phyloP scores from a whole-genome alignment of 2,113 vertebrate species.

The Chroicocephalus ridibundus region DNA sequence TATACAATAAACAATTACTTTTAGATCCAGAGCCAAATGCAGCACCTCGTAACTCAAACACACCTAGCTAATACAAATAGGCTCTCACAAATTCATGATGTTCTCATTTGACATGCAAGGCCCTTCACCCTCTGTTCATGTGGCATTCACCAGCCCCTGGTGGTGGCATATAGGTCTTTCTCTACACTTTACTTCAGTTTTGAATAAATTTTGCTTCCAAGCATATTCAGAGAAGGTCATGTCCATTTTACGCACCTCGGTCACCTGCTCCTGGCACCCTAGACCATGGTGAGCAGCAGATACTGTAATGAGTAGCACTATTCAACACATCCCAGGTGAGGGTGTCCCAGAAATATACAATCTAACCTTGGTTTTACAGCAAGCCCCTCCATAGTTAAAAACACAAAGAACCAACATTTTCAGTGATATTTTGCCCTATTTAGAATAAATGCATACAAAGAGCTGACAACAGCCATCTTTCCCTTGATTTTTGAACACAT shows the following conservation, averaged over 20 bases:
- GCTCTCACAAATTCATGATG: not conserved
- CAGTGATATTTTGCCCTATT: not conserved
- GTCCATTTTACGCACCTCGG: not conserved
- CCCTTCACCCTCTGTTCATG: not conserved
- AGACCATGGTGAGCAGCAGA: not conserved
- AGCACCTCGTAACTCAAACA: not conserved
- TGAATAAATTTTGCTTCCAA: not conserved
- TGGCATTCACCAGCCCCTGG: not conserved
- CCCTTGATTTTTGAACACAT: not conserved
- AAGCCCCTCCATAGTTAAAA: not conserved
- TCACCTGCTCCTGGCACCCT: not conserved
- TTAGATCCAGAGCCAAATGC: constrained; percentile 37
- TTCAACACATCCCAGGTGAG: not conserved
- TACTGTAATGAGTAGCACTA: not conserved
- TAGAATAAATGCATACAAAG: not conserved
- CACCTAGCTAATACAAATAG: not conserved
- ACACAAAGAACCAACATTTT: not conserved
- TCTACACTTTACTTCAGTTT: not conserved
- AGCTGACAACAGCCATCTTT: not conserved
- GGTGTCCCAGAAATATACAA: not conserved
- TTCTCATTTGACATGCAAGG: not conserved
- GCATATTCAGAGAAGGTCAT: not conserved
- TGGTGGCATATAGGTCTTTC: not conserved
- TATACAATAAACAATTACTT: constrained; percentile 1
- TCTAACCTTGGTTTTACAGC: not conserved